Evolutionary conservation across 2,113 vertebrate genomes (phyloP).

Genomic region (Mustela lutreola): DNA sequence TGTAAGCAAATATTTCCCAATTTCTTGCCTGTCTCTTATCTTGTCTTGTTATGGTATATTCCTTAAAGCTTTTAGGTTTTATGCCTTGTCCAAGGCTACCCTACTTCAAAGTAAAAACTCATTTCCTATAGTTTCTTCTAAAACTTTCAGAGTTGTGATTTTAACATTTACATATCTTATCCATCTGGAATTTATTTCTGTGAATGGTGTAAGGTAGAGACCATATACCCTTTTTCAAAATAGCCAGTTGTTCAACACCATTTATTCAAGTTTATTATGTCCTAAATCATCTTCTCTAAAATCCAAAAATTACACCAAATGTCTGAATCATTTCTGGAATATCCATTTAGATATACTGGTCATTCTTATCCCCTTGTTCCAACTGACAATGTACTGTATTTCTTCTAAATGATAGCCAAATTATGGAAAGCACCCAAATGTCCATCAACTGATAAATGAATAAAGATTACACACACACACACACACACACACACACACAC

Average conservation of each 20-base stretch:
- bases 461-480: background rate
- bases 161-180: slow-evolving; percentile 39
- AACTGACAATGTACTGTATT: background rate
- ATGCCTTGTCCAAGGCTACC: background rate
- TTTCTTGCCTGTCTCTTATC: background rate
- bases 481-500: too few relatives aligned
- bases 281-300: slow-evolving; percentile 35
- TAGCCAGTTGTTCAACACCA: background rate
- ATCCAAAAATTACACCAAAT: slow-evolving; percentile 17
- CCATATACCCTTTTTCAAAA: background rate
- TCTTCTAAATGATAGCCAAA: background rate
- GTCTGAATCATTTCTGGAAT: slow-evolving; percentile 8
- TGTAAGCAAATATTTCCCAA: background rate
- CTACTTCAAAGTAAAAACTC: background rate
- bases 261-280: slow-evolving; percentile 4
- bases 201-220: background rate
- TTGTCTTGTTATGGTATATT: background rate
- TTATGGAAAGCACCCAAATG: background rate
- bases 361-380: background rate
- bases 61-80: background rate
- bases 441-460: background rate
- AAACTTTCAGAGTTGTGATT: slow-evolving; percentile 13
- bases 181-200: background rate
- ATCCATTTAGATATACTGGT: slow-evolving; percentile 7
- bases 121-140: background rate